A percentile compares a stretch with the other conserved stretches of the same genome.
These are phyloP conservation scores for Diuraphis noxia DNA, from an alignment of 1,140 invertebrate species.

Conservation along the genomic window DNA sequence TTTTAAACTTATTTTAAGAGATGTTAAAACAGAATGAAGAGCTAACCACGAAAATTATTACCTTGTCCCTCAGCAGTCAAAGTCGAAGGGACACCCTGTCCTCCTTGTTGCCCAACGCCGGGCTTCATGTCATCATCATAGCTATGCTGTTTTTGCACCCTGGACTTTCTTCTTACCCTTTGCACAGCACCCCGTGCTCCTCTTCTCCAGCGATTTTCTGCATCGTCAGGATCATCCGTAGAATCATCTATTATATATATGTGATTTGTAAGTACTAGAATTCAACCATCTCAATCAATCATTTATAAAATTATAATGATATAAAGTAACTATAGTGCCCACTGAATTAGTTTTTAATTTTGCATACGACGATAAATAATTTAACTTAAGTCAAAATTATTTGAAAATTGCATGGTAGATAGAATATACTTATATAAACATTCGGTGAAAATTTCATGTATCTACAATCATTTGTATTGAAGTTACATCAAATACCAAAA, in stretches of 20 bases:
- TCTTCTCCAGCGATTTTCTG: conserved; percentile 59
- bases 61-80: conserved; percentile 42
- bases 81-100: conserved; percentile 31
- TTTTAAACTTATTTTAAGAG: background rate
- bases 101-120: conserved; percentile 25
- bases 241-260: conserved; percentile 51
- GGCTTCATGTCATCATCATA: conserved; percentile 76
- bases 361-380: too few relatives aligned
- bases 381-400: too few relatives aligned
- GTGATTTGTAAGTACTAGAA: background rate
- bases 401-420: too few relatives aligned
- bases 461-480: too few relatives aligned
- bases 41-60: background rate
- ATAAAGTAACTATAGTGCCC: background rate
- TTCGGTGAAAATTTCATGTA: too few relatives aligned
- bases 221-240: conserved; percentile 59
- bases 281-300: background rate
- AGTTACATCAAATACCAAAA: too few relatives aligned
- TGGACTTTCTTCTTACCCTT: conserved; percentile 68
- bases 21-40: background rate
- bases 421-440: too few relatives aligned
- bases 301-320: background rate
- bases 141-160: conserved; percentile 75
- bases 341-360: background rate
- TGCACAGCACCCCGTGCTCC: conserved; percentile 59